Base-by-base conservation (phyloP, 2,797 vertebrate genomes). In the Arctocebus calabarensis region DNA sequence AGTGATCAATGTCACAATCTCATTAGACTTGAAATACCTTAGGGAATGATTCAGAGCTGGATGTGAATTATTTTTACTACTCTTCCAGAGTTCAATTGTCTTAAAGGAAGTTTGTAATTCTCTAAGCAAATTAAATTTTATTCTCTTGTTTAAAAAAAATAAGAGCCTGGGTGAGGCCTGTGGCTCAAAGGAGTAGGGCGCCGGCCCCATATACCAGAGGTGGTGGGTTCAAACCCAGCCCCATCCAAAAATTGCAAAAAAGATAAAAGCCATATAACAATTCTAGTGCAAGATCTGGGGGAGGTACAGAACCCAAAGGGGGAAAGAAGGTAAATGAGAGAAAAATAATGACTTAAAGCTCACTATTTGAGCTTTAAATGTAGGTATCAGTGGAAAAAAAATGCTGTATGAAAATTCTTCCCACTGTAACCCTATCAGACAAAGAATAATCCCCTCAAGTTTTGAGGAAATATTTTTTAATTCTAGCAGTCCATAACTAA, bases 51-150 rank as follows among this genome's bases (percentile, higher is more conserved):
- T 70, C 32, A 55, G 68, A 85, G 23, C 48, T 89, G 52, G 32
- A 70, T 57, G 40, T 45, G 27, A 87, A 78, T 66, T 64, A 40
- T 62, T 93, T 88, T 71, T 77, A 40, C 86, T 70, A 68, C 14
- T 83, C 40, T 92, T 62, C 66, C 59, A 3, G 34, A 91, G 2
- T 90, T 68, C 57, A 64, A 8, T 70, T 94, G 23, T 79, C 61
- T 91, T 88, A 84, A 97, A 84, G 14, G 34, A 90, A 88, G n/a
- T n/a, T 81, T 75, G 5, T 61, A 37, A 37, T 90, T 88, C 70
- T 89, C 82, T 91, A 89, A 93, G 70, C 59, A 81, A 88, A 55
- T 79, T 34, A 34, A 13, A 9, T 90, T 86, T 87, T 37, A 10
- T 88, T 94, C 14, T 90, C 66, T 85, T 83, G 17, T 52, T 25